These are phyloP conservation scores for Triplophysa bombifrons DNA, from an alignment of 2,797 vertebrate genomes.

Conservation along the genomic window DNA sequence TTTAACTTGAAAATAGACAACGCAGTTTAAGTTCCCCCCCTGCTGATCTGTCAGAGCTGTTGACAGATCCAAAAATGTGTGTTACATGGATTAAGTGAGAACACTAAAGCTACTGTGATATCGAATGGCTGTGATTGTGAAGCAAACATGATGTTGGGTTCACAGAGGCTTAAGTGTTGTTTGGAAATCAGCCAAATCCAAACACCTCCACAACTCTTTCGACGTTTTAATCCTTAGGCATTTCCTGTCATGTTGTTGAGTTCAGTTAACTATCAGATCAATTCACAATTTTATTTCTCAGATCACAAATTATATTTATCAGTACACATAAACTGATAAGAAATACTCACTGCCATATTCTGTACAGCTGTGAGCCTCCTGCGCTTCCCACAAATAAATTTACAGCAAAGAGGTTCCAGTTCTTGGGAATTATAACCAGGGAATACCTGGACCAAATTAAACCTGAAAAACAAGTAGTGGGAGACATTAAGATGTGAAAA, in stretches of 20 bases:
- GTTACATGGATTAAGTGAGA: background rate
- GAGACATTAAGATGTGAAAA: background rate
- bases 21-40: background rate
- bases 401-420: constrained; percentile 96
- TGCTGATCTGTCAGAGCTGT: background rate
- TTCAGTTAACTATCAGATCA: background rate
- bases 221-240: background rate
- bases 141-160: background rate
- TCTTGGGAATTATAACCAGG: constrained; percentile 97
- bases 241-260: background rate
- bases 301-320: background rate
- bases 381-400: constrained; percentile 95
- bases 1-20: no score
- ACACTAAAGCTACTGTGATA: background rate
- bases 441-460: constrained; percentile 98
- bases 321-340: background rate
- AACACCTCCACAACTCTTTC: background rate
- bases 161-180: constrained; percentile 1
- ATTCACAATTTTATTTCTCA: background rate
- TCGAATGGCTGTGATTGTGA: no score
- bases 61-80: background rate
- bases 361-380: constrained; percentile 88
- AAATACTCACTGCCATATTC: constrained; percentile 89
- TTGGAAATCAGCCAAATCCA: background rate
- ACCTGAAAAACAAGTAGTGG: constrained; percentile 73